Percentiles rank a stretch among this genome's conserved stretches.
phyloP scores from a whole-genome alignment of 1,140 invertebrate species.

The Drosophila pseudoananassae region DNA sequence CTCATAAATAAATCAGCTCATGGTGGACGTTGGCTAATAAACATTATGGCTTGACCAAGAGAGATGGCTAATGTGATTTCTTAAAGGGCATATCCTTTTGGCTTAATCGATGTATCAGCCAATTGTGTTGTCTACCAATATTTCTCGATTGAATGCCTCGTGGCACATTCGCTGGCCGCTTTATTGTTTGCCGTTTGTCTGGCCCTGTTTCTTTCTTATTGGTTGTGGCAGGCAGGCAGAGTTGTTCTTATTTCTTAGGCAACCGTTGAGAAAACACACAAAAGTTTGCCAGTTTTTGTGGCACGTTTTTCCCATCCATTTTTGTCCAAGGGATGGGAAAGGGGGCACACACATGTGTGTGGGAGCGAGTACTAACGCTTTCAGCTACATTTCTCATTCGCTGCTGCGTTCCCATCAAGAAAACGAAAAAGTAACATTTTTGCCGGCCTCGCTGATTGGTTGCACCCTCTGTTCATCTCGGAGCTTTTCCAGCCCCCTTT shows the following conservation, averaged over 20 bases:
- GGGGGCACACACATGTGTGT: slow-evolving; percentile 27
- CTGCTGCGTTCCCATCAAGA: slow-evolving; percentile 70
- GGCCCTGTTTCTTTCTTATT: slow-evolving; percentile 61
- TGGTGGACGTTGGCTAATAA: no score
- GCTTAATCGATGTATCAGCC: slow-evolving; percentile 4
- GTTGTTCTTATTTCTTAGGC: slow-evolving; percentile 76
- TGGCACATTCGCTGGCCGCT: slow-evolving; percentile 5
- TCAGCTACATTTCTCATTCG: slow-evolving; percentile 78
- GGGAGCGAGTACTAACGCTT: slow-evolving; percentile 49
- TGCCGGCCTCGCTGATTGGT: slow-evolving; percentile 72
- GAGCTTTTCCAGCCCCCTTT: slow-evolving; percentile 17
- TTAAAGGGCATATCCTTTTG: slow-evolving; percentile 12
- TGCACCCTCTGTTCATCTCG: slow-evolving; percentile 47
- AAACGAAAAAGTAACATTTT: slow-evolving; percentile 73
- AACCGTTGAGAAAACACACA: slow-evolving; percentile 69
- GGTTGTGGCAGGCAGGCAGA: slow-evolving; percentile 31
- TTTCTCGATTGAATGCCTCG: slow-evolving; percentile 3
- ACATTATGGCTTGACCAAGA: not conserved
- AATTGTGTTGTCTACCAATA: slow-evolving; percentile 25
- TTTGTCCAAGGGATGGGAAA: no score
- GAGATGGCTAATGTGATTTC: not conserved
- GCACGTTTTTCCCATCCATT: not conserved
- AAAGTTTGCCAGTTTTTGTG: slow-evolving; percentile 57
- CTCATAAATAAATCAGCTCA: slow-evolving; percentile 29
- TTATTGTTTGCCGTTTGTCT: slow-evolving; percentile 69